phyloP scores from a whole-genome alignment of 2,888 invertebrate species.

The Choristoneura rosaceana region DNA sequence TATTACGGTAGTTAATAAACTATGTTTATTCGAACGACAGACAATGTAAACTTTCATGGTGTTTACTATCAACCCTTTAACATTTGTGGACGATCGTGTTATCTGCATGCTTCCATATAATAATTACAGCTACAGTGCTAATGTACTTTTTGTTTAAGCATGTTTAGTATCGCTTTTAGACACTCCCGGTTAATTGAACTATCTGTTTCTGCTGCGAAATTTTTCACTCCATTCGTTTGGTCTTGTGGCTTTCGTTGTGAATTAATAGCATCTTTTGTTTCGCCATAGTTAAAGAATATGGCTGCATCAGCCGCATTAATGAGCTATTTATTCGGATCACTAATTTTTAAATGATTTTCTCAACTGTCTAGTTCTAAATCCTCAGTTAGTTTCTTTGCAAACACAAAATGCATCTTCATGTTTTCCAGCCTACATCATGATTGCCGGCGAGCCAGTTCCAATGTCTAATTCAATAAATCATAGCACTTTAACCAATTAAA shows the following conservation, averaged over 20 bases:
- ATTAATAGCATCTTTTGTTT: neutral
- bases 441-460: neutral
- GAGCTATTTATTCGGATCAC: neutral
- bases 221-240: neutral
- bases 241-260: neutral
- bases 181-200: constrained; percentile 9
- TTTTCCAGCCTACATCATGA: neutral
- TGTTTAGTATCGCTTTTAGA: constrained; percentile 3
- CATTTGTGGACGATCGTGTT: neutral
- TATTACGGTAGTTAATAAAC: neutral
- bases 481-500: constrained; percentile 18
- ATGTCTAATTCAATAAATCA: constrained; percentile 5
- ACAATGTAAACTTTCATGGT: neutral
- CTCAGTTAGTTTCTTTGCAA: too few relatives aligned
- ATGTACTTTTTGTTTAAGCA: constrained; percentile 28
- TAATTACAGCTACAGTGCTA: constrained; percentile 19
- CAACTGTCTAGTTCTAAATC: too few relatives aligned
- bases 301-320: neutral
- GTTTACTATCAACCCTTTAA: neutral
- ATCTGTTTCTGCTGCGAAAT: neutral
- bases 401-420: neutral
- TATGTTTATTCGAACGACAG: constrained; percentile 1
- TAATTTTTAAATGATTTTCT: too few relatives aligned
- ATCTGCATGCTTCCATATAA: constrained; percentile 4
- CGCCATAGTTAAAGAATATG: neutral